phyloP scores from a whole-genome alignment of 2,797 vertebrate genomes.

The Hypotaenidia okinawae region DNA sequence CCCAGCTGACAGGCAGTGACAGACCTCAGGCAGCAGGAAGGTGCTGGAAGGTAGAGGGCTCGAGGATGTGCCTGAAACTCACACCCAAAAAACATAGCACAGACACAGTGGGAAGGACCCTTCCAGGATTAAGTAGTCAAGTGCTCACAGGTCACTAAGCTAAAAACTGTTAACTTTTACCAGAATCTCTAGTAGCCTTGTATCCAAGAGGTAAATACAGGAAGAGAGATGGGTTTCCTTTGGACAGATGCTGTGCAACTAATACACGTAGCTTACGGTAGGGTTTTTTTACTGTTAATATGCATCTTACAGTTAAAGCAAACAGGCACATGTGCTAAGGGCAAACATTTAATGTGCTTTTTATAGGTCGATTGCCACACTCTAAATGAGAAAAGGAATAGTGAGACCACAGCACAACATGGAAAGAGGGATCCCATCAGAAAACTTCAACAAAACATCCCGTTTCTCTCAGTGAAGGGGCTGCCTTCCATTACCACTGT shows the following conservation, averaged over 20 bases:
- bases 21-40: background rate
- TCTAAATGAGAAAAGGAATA: background rate
- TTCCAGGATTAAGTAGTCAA: background rate
- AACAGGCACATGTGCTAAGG: rapidly evolving
- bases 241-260: background rate
- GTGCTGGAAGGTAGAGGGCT: too few species aligned
- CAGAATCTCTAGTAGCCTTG: background rate
- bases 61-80: background rate
- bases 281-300: background rate
- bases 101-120: background rate
- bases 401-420: background rate
- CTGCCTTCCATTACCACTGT: too few species aligned
- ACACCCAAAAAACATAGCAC: rapidly evolving
- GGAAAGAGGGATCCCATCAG: background rate
- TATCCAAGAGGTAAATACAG: background rate
- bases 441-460: background rate
- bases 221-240: background rate
- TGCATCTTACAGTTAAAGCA: background rate
- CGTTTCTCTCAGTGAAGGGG: rapidly evolving
- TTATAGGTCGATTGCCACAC: background rate
- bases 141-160: rapidly evolving
- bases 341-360: background rate
- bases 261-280: background rate
- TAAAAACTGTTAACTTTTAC: background rate
- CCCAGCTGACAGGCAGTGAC: rapidly evolving